Conservation (phyloP, 2,888 invertebrate species). For the Marasmarcha lunaedactyla region DNA sequence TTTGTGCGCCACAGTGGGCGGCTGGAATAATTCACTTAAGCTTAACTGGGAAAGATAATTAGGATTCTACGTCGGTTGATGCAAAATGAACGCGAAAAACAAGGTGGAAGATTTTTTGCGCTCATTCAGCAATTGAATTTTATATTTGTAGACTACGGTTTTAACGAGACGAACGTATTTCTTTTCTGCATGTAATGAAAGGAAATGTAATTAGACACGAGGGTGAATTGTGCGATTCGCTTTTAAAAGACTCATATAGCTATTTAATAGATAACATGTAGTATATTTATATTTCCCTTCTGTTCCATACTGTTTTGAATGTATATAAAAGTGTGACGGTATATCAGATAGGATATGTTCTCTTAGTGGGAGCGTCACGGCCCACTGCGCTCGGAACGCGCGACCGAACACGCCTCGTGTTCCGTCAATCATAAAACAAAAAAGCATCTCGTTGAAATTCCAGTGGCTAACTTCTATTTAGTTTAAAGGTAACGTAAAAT, state of each 20-base stretch:
- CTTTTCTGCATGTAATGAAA: slow-evolving; percentile 42
- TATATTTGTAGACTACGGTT: slow-evolving; percentile 62
- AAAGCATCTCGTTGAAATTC: slow-evolving; percentile 42
- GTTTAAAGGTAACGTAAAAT: slow-evolving; percentile 24
- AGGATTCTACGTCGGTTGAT: slow-evolving; percentile 67
- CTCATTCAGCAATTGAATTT: slow-evolving; percentile 68
- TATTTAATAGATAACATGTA: too few relatives aligned
- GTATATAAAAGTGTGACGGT: too few relatives aligned
- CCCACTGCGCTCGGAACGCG: slow-evolving; percentile 53
- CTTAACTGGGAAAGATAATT: slow-evolving; percentile 70
- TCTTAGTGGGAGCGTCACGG: slow-evolving; percentile 54
- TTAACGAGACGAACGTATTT: slow-evolving; percentile 55
- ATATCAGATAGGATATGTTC: slow-evolving; percentile 17
- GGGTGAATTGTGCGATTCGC: neutral
- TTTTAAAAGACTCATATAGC: too few relatives aligned
- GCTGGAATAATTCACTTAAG: slow-evolving; percentile 68
- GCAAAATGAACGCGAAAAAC: slow-evolving; percentile 68
- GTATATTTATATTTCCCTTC: too few relatives aligned
- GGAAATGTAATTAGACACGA: slow-evolving; percentile 6
- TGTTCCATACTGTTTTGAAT: too few relatives aligned
- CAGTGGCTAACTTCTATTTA: slow-evolving; percentile 50
- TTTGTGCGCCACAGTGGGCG: slow-evolving; percentile 65
- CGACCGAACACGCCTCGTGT: slow-evolving; percentile 62
- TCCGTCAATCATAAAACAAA: slow-evolving; percentile 67
- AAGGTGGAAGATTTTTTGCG: slow-evolving; percentile 61